Base-by-base conservation (phyloP, 2,113 vertebrate species). In the Solea senegalensis region DNA sequence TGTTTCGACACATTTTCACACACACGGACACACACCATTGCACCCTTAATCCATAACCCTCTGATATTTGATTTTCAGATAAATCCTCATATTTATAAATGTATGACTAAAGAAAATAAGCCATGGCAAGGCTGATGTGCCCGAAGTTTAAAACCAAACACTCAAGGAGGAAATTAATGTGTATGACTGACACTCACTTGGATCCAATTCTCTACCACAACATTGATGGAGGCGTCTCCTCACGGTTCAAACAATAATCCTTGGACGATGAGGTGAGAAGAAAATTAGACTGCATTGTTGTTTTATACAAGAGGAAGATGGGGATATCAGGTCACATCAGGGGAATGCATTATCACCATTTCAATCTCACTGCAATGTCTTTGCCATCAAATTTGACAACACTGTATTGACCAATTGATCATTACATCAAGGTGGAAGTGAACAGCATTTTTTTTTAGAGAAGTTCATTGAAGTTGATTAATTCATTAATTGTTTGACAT, bases 61-160 rank as follows among this genome's bases (percentile, higher is more conserved):
- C 70, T 61, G 50, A 76, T 88, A 68, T 91, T 90, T 89, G 81
- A 78, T 88, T 86, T 88, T 60, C 80, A 75, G 81, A 73, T 81
- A 84, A 85, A 77, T 79, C 80, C 79, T 71, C 74, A 62, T 65
- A 84, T 84, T 86, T 83, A 83, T 73, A 69, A 78, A 78, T 60
- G 80, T 56, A 61, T 7, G 58, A 84, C 84, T 83, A 82, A 72
- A 83, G 82, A 89, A 92, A 90, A 93, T 90, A 93, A 91, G 92
- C 83, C 0, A 45, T 51, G 68, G 86, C 79, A 74, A 73, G 51
- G 10, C 15, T 59, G 76, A 74, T 74, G 76, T 80, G 74, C 57
- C 79, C 69, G 26, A 49, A 74, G 66, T 68, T 79, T 67, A 60
- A 88, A 88, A 78, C 84, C 9, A 77, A 82, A 84, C 82, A 88